A percentile compares a stretch with the other conserved stretches of the same genome.
phyloP scores from a whole-genome alignment of 2,797 vertebrate species.

The Threskiornis aethiopicus region DNA sequence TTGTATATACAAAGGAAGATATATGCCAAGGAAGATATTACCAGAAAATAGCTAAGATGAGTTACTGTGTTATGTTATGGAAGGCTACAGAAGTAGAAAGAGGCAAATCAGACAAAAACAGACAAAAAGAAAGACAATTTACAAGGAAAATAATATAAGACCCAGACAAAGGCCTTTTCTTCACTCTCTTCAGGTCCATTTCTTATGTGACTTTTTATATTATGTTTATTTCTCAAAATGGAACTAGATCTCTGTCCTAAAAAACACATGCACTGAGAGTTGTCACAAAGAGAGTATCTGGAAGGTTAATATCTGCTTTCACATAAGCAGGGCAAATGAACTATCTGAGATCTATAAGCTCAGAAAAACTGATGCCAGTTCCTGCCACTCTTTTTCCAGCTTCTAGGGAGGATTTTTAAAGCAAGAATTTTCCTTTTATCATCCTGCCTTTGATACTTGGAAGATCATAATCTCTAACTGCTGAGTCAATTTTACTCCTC shows the following conservation, averaged over 20 bases:
- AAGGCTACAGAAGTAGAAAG: background rate
- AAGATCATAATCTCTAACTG: background rate
- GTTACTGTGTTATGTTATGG: background rate
- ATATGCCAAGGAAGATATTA: background rate
- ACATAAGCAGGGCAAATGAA: background rate
- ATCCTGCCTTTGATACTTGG: background rate
- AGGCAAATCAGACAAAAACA: background rate
- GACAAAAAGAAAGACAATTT: background rate
- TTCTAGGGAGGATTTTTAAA: background rate
- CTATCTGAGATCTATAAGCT: background rate
- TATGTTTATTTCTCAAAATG: background rate
- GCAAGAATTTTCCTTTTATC: background rate
- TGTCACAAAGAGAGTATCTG: fast-evolving
- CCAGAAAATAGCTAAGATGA: background rate
- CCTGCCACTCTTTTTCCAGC: background rate
- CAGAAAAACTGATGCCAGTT: background rate
- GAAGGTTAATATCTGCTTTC: background rate
- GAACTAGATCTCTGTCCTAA: background rate
- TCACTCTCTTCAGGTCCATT: background rate
- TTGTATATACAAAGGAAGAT: background rate
- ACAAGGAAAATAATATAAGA: background rate
- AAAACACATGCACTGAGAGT: background rate
- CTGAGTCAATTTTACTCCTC: background rate
- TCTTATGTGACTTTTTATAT: background rate
- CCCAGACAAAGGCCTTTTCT: background rate